Conservation (phyloP, 2,797 vertebrate genomes). For the Enteromius fasciolatus region DNA sequence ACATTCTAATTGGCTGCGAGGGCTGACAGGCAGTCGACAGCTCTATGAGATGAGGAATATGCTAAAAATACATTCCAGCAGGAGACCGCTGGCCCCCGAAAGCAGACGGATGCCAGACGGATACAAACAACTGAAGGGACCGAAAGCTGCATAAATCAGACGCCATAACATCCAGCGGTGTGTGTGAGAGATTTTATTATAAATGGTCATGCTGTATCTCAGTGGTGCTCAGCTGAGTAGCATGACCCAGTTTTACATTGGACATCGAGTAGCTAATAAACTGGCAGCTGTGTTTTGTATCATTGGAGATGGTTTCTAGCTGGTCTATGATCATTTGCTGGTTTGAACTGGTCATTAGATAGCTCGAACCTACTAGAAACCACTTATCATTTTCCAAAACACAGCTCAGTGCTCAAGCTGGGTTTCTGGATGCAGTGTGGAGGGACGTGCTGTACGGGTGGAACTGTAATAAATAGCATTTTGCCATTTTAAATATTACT, state of each 20-base stretch:
- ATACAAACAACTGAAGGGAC: slow-evolving; percentile 71
- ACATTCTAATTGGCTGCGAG: slow-evolving; percentile 73
- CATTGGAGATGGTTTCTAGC: neutral
- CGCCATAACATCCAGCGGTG: neutral
- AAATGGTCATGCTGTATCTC: neutral
- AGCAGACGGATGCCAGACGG: slow-evolving; percentile 49
- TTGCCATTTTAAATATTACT: neutral
- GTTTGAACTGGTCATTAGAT: neutral
- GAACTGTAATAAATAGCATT: neutral
- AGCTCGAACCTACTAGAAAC: neutral
- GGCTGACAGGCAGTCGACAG: slow-evolving; percentile 67
- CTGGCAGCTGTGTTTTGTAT: neutral
- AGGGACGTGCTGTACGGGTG: neutral
- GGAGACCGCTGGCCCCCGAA: slow-evolving; percentile 2
- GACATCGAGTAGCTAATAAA: neutral
- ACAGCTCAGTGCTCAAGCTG: neutral
- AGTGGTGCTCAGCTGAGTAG: neutral
- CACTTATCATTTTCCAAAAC: neutral
- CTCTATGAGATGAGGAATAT: slow-evolving; percentile 57
- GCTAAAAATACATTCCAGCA: slow-evolving; percentile 70
- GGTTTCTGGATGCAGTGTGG: neutral
- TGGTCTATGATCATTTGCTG: neutral
- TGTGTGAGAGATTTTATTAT: neutral
- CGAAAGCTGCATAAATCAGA: slow-evolving; percentile 65
- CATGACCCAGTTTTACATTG: slow-evolving; percentile 4